These are phyloP conservation scores for Scolopax mira DNA, from an alignment of 2,113 vertebrate genomes.

Conservation along the genomic window DNA sequence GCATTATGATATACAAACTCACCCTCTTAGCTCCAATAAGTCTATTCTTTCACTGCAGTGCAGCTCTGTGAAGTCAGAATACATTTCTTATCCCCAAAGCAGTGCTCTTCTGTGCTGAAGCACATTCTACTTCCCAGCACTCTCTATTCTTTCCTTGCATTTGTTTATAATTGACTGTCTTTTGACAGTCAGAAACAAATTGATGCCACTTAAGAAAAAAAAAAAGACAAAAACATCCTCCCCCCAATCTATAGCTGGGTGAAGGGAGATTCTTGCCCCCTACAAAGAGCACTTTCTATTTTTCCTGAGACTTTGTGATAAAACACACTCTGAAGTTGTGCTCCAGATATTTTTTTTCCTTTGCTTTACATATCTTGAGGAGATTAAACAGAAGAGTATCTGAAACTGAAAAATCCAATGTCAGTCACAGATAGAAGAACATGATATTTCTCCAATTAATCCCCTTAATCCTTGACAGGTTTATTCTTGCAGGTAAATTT, in stretches of 20 bases:
- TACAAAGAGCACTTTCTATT: neutral
- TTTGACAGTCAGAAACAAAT: neutral
- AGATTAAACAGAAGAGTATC: neutral
- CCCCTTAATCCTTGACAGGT: neutral
- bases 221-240: neutral
- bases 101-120: neutral
- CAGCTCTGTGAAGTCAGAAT: neutral
- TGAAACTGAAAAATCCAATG: neutral
- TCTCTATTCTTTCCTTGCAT: neutral
- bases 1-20: neutral
- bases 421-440: neutral
- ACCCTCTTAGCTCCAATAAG: neutral
- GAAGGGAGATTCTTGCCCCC: neutral
- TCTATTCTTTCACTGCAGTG: neutral
- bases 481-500: neutral
- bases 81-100: neutral
- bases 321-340: neutral
- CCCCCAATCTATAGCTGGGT: neutral
- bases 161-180: neutral
- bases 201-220: neutral
- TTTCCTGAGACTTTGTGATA: neutral
- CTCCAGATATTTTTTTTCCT: neutral
- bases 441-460: neutral
- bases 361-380: neutral
- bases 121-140: neutral